phyloP scores from a whole-genome alignment of 1,140 invertebrate genomes.

The Zaprionus ornatus region DNA sequence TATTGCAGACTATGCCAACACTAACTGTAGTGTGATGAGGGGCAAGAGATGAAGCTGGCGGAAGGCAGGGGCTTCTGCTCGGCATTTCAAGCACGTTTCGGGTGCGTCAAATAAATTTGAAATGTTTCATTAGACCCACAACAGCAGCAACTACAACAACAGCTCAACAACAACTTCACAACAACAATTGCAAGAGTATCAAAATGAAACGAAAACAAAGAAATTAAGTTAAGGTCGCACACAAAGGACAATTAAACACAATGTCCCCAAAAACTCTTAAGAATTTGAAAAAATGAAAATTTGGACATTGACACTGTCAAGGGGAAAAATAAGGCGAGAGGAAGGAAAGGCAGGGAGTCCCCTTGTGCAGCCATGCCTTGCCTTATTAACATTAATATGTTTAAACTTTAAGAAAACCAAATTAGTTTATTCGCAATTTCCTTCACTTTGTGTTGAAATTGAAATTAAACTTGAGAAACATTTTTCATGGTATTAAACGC shows the following conservation, averaged over 20 bases:
- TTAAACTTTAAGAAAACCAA: background rate
- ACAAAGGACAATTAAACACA: slow-evolving; percentile 36
- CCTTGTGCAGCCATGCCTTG: background rate
- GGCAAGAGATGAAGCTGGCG: background rate
- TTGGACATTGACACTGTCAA: background rate
- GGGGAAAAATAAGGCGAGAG: background rate
- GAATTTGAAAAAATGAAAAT: slow-evolving; percentile 4
- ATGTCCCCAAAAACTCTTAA: slow-evolving; percentile 1
- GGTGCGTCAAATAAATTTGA: slow-evolving; percentile 42
- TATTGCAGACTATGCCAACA: background rate
- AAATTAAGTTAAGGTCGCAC: slow-evolving; percentile 27
- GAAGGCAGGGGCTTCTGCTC: background rate
- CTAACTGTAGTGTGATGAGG: background rate
- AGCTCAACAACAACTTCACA: background rate
- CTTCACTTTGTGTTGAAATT: background rate
- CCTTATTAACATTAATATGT: background rate
- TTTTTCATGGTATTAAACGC: background rate
- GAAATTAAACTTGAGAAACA: background rate
- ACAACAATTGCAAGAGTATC: background rate
- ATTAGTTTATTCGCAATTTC: background rate
- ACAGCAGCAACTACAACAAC: slow-evolving; percentile 1
- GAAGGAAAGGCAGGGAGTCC: background rate
- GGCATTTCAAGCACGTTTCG: slow-evolving; percentile 33
- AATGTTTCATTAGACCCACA: slow-evolving; percentile 36
- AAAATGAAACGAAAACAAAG: slow-evolving; percentile 19